Conservation (phyloP, 2,113 vertebrate species). For the Tragelaphus scriptus region DNA sequence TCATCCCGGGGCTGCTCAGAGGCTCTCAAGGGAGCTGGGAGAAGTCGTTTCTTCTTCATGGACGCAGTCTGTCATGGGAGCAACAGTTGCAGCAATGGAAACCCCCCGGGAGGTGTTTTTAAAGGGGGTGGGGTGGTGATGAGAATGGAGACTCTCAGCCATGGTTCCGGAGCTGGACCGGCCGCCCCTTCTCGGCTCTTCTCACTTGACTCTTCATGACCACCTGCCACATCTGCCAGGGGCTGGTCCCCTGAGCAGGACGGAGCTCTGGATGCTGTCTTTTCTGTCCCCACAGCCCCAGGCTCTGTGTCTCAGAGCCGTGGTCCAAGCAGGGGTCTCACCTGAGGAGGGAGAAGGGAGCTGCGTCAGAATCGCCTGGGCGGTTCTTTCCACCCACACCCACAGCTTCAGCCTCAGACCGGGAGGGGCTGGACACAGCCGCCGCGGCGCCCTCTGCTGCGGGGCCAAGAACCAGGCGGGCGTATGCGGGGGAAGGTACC, state of each 20-base stretch:
- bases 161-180: fast-evolving
- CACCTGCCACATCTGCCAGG: fast-evolving
- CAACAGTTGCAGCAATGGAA: not conserved
- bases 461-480: no score
- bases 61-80: not conserved
- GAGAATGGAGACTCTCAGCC: not conserved
- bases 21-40: not conserved
- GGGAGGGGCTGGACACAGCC: fast-evolving
- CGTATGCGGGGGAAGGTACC: fast-evolving
- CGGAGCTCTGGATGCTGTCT: no score
- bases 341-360: not conserved
- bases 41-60: no score
- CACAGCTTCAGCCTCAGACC: not conserved
- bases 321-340: fast-evolving
- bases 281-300: not conserved
- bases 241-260: not conserved
- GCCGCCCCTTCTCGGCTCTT: not conserved
- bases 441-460: fast-evolving
- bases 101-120: not conserved
- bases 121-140: no score
- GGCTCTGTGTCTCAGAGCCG: no score
- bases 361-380: fast-evolving
- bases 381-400: fast-evolving
- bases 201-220: not conserved
- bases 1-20: not conserved